Evolutionary conservation across 2,888 invertebrate genomes (phyloP), one percentile per base, ranked within the genome.

Genomic region (Drosophila kuntzei): DNA sequence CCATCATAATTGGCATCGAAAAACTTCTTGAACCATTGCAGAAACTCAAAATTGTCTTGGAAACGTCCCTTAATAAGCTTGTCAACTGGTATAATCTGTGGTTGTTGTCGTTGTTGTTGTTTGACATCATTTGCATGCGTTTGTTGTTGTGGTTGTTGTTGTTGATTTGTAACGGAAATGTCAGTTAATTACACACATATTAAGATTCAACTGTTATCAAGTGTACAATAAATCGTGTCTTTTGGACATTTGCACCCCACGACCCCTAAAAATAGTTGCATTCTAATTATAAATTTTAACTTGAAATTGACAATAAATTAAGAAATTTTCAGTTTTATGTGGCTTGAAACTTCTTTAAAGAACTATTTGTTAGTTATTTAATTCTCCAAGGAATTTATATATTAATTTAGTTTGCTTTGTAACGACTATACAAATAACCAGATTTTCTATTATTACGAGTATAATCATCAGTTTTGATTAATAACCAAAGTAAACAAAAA

Each of bases 1-100:
- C 98, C 99, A 93, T 98, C 98, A 93, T 99, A 99, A 94, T 99
- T 99, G 85, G 99, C 99, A 94, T 99, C 99, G 93, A 99, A 99
- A 94, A 99, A 99, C 93, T 99, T 99, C 95, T 99, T 99, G 95
- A 99, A 99, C 99, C 99, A 99, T 94, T 99, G 99, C 90, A 99
- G 96, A 94, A 99, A 99, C 94, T 99, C 99, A 95, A 99, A 99
- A 94, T 99, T 99, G 94, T 99, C 99, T 95, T 99, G 99, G 94
- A 99, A 99, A 91, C 98, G 96, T 91, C 98, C 99, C 94, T 99
- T 99, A 93, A 99, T 98, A 94, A 99, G 95, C 94, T 97, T 98
- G 94, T 99, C 99, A 93, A 99, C 98, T 82, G 99, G 98, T 93
- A 99, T 98, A 92, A 99, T 98, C 99, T 99, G 80, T 95, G 20